Evolutionary conservation across 2,888 invertebrate species (phyloP).

Genomic region (Marasmarcha lunaedactyla): DNA sequence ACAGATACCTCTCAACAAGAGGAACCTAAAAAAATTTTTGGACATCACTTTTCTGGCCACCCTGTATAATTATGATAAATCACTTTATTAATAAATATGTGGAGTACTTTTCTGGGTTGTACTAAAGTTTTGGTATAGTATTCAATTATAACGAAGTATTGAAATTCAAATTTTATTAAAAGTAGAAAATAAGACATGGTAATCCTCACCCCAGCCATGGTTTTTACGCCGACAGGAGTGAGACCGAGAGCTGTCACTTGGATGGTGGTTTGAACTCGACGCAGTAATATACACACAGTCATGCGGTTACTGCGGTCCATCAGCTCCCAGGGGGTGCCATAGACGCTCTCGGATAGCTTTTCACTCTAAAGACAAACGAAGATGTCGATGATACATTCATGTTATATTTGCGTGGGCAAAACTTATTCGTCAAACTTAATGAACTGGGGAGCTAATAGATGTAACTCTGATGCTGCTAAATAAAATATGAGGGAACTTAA

Average conservation of each 20-base stretch:
- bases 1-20: no score
- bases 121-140: no score
- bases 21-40: no score
- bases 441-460: neutral
- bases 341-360: constrained; percentile 3
- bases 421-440: neutral
- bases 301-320: constrained; percentile 5
- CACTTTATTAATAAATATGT: no score
- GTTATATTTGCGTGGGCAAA: neutral
- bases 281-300: constrained; percentile 1
- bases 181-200: no score
- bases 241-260: constrained; percentile 4
- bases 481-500: no score
- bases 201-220: constrained; percentile 7
- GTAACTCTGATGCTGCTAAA: no score
- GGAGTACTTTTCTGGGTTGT: no score
- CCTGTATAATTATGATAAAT: no score
- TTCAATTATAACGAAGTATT: no score
- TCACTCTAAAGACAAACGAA: constrained; percentile 3
- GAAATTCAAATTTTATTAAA: no score
- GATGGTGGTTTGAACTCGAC: constrained; percentile 2
- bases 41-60: no score
- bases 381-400: neutral
- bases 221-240: constrained; percentile 3
- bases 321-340: constrained; percentile 3